These are phyloP conservation scores for Eurystomus glaucurus DNA, from an alignment of 2,797 vertebrate genomes.

Conservation along the genomic window DNA sequence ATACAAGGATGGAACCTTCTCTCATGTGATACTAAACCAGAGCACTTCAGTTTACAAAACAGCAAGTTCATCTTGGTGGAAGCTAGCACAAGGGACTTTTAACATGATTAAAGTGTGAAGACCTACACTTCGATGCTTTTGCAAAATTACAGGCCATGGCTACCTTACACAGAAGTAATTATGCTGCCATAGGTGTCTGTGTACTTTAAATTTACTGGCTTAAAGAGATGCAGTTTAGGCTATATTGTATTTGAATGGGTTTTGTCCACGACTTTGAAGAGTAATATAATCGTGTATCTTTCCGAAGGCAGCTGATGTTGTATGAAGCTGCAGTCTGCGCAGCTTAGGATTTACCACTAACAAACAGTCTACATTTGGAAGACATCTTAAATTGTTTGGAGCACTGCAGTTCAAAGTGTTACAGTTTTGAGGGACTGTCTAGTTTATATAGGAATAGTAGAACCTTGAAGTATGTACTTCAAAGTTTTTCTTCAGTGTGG, in stretches of 20 bases:
- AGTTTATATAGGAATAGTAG: slow-evolving; percentile 44
- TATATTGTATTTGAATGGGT: slow-evolving; percentile 46
- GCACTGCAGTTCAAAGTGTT: slow-evolving; percentile 78
- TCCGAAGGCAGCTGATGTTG: slow-evolving; percentile 55
- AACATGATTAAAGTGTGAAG: slow-evolving; percentile 69
- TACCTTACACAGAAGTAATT: slow-evolving; percentile 74
- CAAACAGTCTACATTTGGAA: slow-evolving; percentile 50
- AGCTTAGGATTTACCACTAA: slow-evolving; percentile 73
- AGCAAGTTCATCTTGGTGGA: slow-evolving; percentile 82
- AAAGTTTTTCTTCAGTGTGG: slow-evolving; percentile 36
- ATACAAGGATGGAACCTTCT: slow-evolving; percentile 83
- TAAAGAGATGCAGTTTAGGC: slow-evolving; percentile 51
- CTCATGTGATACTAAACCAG: slow-evolving; percentile 83
- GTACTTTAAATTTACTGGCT: slow-evolving; percentile 72
- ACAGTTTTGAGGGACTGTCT: slow-evolving; percentile 37
- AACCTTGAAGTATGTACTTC: slow-evolving; percentile 73
- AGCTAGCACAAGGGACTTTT: slow-evolving; percentile 79
- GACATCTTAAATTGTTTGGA: slow-evolving; percentile 64
- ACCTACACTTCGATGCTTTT: slow-evolving; percentile 69
- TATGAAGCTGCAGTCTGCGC: slow-evolving; percentile 51
- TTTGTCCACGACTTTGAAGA: slow-evolving; percentile 77
- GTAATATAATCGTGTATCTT: slow-evolving; percentile 63
- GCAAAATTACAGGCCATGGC: slow-evolving; percentile 79
- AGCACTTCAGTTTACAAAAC: slow-evolving; percentile 87
- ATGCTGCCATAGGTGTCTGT: slow-evolving; percentile 66